phyloP scores from a whole-genome alignment of 1,140 invertebrate species.

The Samia ricini region DNA sequence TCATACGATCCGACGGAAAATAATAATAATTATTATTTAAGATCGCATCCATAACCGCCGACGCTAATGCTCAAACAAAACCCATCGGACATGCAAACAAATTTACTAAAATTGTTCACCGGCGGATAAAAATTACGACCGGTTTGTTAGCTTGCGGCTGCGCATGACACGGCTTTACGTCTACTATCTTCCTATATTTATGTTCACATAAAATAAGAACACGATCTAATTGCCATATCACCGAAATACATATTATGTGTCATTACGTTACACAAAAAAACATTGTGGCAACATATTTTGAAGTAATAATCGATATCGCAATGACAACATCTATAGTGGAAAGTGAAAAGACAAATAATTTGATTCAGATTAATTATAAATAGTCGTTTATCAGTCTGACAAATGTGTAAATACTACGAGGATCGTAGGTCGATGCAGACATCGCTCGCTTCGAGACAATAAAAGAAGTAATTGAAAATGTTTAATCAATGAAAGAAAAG shows the following conservation, averaged over 20 bases:
- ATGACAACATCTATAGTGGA: not conserved
- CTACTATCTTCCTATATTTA: constrained; percentile 45
- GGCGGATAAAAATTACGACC: constrained; percentile 62
- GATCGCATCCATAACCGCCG: constrained; percentile 48
- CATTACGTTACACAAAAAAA: not conserved
- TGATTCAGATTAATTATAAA: not conserved
- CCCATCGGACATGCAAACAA: constrained; percentile 59
- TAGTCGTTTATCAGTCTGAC: too few relatives aligned
- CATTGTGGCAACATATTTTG: not conserved
- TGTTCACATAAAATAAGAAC: constrained; percentile 66
- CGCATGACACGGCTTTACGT: constrained; percentile 7
- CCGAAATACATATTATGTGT: constrained; percentile 10
- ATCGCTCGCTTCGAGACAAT: too few relatives aligned
- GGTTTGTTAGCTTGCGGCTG: constrained; percentile 48
- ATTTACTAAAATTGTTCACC: constrained; percentile 69
- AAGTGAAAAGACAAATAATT: not conserved
- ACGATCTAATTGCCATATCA: constrained; percentile 27
- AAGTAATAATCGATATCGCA: not conserved
- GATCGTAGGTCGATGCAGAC: too few relatives aligned
- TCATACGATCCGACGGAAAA: constrained; percentile 21
- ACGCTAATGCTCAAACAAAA: constrained; percentile 59
- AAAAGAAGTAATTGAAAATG: too few relatives aligned
- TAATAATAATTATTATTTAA: constrained; percentile 51
- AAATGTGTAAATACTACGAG: too few relatives aligned
- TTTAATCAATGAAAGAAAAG: too few relatives aligned